Conservation (phyloP, 1,140 invertebrate genomes). For the Bombus pyrosoma region DNA sequence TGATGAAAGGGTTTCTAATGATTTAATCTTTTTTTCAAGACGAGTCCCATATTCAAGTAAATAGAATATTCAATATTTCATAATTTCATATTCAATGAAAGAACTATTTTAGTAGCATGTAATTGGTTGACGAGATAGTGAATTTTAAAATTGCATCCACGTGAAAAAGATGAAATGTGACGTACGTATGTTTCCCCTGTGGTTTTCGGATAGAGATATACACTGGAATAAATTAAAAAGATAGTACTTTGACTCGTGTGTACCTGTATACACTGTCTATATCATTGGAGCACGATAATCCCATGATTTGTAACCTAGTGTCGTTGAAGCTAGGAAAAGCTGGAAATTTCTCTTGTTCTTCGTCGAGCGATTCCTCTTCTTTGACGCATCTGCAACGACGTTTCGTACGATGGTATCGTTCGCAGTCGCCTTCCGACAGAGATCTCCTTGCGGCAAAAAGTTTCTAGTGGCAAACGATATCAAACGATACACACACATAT, state of each 20-base stretch:
- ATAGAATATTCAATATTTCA: too few relatives aligned
- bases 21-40: too few relatives aligned
- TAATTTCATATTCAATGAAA: too few relatives aligned
- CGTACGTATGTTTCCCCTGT: too few relatives aligned
- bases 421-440: slow-evolving; percentile 70
- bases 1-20: too few relatives aligned
- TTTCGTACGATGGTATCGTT: slow-evolving; percentile 25
- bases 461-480: slow-evolving; percentile 61
- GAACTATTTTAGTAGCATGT: too few relatives aligned
- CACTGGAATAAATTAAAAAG: background rate
- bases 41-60: too few relatives aligned
- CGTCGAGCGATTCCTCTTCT: slow-evolving; percentile 20
- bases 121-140: too few relatives aligned
- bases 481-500: background rate
- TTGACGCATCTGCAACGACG: slow-evolving; percentile 22
- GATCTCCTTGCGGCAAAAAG: slow-evolving; percentile 62
- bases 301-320: slow-evolving; percentile 65
- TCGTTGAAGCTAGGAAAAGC: slow-evolving; percentile 76
- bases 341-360: slow-evolving; percentile 46
- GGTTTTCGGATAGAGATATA: too few relatives aligned
- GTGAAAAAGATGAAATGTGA: too few relatives aligned
- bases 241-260: background rate
- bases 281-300: slow-evolving; percentile 69
- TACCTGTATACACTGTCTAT: slow-evolving; percentile 66
- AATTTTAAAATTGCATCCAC: too few relatives aligned